Conservation (phyloP, 2,888 invertebrate genomes). For the Leptothorax acervorum region DNA sequence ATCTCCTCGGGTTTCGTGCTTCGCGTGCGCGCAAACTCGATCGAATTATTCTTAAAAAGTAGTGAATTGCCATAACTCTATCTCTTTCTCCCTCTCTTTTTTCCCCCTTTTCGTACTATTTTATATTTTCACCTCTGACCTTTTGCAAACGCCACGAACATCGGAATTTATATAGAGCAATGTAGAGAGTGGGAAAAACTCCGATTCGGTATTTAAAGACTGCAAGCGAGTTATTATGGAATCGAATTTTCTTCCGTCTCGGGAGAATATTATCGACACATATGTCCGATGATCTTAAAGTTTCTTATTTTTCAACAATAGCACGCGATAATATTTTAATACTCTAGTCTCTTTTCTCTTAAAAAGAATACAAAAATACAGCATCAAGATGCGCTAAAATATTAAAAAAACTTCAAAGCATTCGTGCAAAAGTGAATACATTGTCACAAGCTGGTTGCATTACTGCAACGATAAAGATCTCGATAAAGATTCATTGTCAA, state of each 20-base stretch:
- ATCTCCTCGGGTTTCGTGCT: constrained; percentile 42
- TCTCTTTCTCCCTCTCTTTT: not conserved
- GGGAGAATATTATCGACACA: constrained; percentile 10
- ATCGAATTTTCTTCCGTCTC: constrained; percentile 33
- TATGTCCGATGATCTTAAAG: not conserved
- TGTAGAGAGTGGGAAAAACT: constrained; percentile 1
- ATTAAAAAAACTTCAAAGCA: not conserved
- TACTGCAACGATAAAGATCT: not conserved
- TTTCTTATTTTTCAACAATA: not conserved
- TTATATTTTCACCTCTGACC: constrained; percentile 73
- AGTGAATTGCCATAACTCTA: constrained; percentile 58
- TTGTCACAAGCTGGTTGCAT: not conserved
- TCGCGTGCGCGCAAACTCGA: constrained; percentile 51
- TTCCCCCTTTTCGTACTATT: constrained; percentile 57
- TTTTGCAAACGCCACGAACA: constrained; percentile 62
- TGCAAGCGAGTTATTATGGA: constrained; percentile 15
- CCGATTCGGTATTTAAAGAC: constrained; percentile 62
- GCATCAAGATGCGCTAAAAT: not conserved
- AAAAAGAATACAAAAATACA: not conserved
- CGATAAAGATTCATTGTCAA: not conserved
- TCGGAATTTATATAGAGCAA: constrained; percentile 43
- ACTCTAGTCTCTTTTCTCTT: not conserved
- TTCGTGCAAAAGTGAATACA: not conserved
- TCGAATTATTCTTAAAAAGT: constrained; percentile 66
- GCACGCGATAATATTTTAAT: not conserved